Evolutionary conservation across 2,888 invertebrate genomes (phyloP).

Genomic region (Melinopterus prodromus): DNA sequence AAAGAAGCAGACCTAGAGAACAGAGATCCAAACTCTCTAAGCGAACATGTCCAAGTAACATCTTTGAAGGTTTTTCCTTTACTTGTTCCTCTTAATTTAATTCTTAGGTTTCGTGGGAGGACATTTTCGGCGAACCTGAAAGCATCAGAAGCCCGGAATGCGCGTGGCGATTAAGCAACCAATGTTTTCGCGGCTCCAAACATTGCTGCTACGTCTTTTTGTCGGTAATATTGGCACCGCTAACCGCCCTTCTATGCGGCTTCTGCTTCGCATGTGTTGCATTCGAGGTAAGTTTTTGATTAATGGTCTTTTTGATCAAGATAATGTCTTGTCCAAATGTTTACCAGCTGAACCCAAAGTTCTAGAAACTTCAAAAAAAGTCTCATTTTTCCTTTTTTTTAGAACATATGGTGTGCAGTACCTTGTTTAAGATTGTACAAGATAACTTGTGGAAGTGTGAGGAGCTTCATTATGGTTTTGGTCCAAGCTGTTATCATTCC

Average conservation of each 20-base stretch:
- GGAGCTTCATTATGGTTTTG: slow-evolving; percentile 66
- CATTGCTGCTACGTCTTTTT: slow-evolving; percentile 76
- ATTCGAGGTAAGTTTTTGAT: slow-evolving; percentile 66
- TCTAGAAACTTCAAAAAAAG: not conserved
- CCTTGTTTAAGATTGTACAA: slow-evolving; percentile 73
- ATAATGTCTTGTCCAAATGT: no score
- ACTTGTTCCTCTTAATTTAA: not conserved
- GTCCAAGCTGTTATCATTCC: slow-evolving; percentile 72
- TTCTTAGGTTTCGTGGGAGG: slow-evolving; percentile 75
- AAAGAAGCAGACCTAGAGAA: slow-evolving; percentile 70
- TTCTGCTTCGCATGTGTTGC: slow-evolving; percentile 75
- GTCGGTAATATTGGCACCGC: slow-evolving; percentile 72
- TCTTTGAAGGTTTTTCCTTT: slow-evolving; percentile 5
- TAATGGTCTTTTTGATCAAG: not conserved
- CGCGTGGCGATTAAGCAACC: slow-evolving; percentile 72
- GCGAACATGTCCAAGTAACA: slow-evolving; percentile 74
- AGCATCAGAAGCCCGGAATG: slow-evolving; percentile 75
- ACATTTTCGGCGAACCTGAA: slow-evolving; percentile 76
- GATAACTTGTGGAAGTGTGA: slow-evolving; percentile 70
- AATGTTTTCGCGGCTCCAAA: slow-evolving; percentile 71
- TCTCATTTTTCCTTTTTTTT: slow-evolving; percentile 48
- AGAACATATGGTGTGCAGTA: slow-evolving; percentile 80
- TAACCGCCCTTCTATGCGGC: slow-evolving; percentile 72
- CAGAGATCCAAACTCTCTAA: slow-evolving; percentile 74
- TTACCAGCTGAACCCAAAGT: no score